phyloP scores from a whole-genome alignment of 2,113 vertebrate genomes.

The Charadrius vociferus region DNA sequence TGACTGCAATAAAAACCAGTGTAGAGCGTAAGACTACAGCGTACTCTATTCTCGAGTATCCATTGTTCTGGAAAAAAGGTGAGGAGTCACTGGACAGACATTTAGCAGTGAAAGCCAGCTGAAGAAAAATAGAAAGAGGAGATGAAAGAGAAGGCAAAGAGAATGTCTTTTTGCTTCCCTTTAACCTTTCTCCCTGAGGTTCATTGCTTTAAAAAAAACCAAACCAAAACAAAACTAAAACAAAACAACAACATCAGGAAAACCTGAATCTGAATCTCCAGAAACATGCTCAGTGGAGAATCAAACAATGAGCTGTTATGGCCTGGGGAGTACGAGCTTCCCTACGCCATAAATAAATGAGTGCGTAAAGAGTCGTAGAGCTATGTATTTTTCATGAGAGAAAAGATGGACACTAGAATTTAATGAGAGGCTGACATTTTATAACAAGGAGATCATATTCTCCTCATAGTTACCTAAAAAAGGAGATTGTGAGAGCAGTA shows the following conservation, averaged over 20 bases:
- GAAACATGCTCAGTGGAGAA: neutral
- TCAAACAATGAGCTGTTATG: neutral
- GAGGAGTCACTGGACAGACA: neutral
- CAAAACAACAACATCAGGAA: neutral
- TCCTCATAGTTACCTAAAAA: neutral
- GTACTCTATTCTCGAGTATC: neutral
- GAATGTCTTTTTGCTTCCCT: neutral
- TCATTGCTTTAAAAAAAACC: neutral
- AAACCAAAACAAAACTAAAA: neutral
- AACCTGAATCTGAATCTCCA: neutral
- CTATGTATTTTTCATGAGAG: constrained; percentile 29
- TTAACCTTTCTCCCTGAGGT: neutral
- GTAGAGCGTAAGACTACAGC: neutral
- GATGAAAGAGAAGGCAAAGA: neutral
- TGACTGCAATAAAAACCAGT: neutral
- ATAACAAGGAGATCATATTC: neutral
- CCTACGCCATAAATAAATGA: constrained; percentile 16
- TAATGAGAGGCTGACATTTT: neutral
- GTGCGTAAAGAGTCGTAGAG: neutral
- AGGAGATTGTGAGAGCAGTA: neutral
- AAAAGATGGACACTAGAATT: neutral
- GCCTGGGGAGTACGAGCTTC: neutral
- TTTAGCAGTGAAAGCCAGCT: neutral
- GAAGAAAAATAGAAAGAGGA: neutral
- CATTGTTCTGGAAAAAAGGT: neutral